These are phyloP conservation scores for Melanotaenia parkinsoni DNA, from an alignment of 2,797 vertebrate genomes.

Conservation along the genomic window DNA sequence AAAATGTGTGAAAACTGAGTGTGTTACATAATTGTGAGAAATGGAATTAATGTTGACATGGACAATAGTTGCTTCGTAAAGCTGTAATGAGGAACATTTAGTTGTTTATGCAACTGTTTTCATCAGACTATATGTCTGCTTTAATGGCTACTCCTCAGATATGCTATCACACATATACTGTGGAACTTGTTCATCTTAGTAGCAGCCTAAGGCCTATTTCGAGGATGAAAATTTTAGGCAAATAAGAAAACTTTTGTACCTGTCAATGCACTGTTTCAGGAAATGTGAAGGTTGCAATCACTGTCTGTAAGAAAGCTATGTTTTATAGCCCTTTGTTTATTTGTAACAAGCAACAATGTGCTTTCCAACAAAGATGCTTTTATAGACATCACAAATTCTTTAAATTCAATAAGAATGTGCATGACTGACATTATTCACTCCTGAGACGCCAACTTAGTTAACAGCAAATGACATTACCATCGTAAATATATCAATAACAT, in stretches of 20 bases:
- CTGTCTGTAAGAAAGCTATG: background rate
- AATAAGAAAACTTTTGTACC: conserved; percentile 19
- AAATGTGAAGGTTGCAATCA: background rate
- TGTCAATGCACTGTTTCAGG: background rate
- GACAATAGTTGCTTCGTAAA: conserved; percentile 41
- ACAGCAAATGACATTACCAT: conserved; percentile 55
- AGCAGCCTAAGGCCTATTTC: conserved; percentile 34
- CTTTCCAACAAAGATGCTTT: conserved; percentile 30
- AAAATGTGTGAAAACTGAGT: conserved; percentile 7
- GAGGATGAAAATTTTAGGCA: conserved; percentile 14
- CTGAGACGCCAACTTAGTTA: conserved; percentile 43
- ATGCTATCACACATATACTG: conserved; percentile 67
- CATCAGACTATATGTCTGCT: conserved; percentile 43
- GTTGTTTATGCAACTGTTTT: conserved; percentile 68
- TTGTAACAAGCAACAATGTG: conserved; percentile 24
- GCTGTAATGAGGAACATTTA: conserved; percentile 49
- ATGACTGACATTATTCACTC: conserved; percentile 56
- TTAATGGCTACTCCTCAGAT: conserved; percentile 48
- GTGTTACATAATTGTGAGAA: conserved; percentile 24
- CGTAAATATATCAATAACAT: conserved; percentile 40
- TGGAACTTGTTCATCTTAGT: conserved; percentile 46
- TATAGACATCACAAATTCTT: conserved; percentile 35
- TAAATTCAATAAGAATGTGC: conserved; percentile 56
- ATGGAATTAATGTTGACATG: conserved; percentile 31
- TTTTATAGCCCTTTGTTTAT: conserved; percentile 12